Evolutionary conservation across 2,113 vertebrate genomes (phyloP).

Genomic region (Amphiprion percula): DNA sequence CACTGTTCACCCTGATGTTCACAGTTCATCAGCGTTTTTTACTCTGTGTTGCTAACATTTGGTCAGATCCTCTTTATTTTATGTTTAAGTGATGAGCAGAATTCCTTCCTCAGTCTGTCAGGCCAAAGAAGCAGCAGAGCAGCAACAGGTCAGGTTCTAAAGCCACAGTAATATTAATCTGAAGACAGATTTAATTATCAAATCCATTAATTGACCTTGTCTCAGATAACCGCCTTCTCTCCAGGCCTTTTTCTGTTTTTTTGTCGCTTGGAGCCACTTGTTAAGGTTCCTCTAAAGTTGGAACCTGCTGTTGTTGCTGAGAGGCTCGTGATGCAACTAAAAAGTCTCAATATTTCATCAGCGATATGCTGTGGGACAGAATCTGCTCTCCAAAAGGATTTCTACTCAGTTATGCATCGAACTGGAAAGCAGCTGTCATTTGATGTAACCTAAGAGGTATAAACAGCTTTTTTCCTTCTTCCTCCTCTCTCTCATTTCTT

Average conservation of each 20-base stretch:
- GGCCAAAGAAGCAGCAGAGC: neutral
- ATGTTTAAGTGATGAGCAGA: no score
- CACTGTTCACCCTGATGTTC: no score
- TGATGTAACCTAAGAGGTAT: constrained; percentile 66
- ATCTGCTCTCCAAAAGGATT: constrained; percentile 54
- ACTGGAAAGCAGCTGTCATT: constrained; percentile 71
- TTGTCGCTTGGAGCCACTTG: neutral
- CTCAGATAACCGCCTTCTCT: neutral
- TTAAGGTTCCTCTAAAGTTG: constrained; percentile 42
- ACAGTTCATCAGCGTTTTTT: no score
- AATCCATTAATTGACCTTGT: neutral
- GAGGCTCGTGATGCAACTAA: constrained; percentile 39
- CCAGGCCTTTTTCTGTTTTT: neutral
- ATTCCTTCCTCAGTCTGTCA: no score
- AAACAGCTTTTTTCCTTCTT: constrained; percentile 35
- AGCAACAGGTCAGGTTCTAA: neutral
- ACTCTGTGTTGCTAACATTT: no score
- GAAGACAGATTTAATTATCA: neutral
- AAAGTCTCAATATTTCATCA: constrained; percentile 48
- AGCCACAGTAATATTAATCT: neutral
- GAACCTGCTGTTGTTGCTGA: constrained; percentile 33
- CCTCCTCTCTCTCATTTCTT: neutral
- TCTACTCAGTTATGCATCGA: constrained; percentile 59
- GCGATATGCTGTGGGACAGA: constrained; percentile 41
- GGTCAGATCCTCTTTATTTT: no score